Evolutionary conservation across 1,140 invertebrate species (phyloP), one percentile per base, ranked within the genome.

Genomic region (Sminthurides bifidus): DNA sequence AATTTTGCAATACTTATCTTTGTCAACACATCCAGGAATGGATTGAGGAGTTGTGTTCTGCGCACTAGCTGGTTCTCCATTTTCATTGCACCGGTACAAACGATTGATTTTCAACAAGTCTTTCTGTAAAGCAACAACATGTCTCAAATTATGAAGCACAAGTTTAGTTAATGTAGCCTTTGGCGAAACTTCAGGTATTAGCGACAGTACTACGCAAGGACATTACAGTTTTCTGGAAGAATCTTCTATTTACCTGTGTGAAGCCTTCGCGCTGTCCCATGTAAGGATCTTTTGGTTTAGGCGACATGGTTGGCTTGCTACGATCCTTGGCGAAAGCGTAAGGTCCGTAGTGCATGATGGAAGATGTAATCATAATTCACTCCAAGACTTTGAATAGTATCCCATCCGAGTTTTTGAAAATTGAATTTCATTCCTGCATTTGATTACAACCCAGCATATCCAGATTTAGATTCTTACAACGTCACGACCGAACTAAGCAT

Each of bases 301-400:
- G 69, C 2, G 72, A 61, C 43, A 80, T 74, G 24, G 78, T 78
- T 30, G 76, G 76, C 45, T 69, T 65, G 35, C 68, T 66, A 12
- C 71, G 63, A 55, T 75, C 72, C 43, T 68, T 70, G 29, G 75
- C 71, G 67, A 77, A 79, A 14, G 76, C 75, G 58, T 70, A 75
- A 6, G 72, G 65, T 1, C 73, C 73, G 58, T 77, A 77, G 59
- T 77, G 76, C 75, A 78, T 76, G n/a, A 77, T 69, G 0, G 72
- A 73, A n/a, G 57, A 58, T 54, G 77, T 77, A 60, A n/a, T 81
- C 79, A 62, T 79, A 79, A 1, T 66, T 57, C 10, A 72, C 71
- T 19, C 67, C 68, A 12, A 75, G 66, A 54, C 68, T 68, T 52
- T 76, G 71, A 19, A 72, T 68, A 4, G 66, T 54, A 17, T 66